These are phyloP conservation scores for Acleris holmiana DNA, from an alignment of 2,888 invertebrate species.

Conservation along the genomic window DNA sequence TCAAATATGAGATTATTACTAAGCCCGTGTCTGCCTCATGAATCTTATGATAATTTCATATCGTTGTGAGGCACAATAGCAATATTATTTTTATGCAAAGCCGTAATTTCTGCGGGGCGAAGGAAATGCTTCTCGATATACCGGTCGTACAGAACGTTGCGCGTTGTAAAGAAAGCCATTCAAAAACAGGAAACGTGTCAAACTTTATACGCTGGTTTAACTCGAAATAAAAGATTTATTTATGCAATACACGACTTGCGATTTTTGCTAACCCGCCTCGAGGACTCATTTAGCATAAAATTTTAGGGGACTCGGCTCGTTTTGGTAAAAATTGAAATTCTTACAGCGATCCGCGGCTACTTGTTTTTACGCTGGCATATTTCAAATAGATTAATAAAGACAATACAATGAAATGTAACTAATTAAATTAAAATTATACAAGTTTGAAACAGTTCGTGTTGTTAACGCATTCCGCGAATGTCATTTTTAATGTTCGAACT, in stretches of 20 bases:
- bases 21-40: constrained; percentile 55
- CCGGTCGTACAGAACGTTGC: constrained; percentile 53
- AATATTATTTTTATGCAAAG: constrained; percentile 62
- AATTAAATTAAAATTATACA: constrained; percentile 24
- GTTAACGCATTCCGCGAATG: constrained; percentile 27
- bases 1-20: constrained; percentile 79
- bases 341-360: constrained; percentile 15
- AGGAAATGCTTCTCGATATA: constrained; percentile 64
- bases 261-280: constrained; percentile 39
- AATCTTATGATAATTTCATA: constrained; percentile 75
- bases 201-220: constrained; percentile 52
- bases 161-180: constrained; percentile 49
- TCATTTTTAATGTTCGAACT: constrained; percentile 28
- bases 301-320: constrained; percentile 35
- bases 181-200: constrained; percentile 62
- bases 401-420: constrained; percentile 31
- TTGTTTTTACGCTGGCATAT: constrained; percentile 27
- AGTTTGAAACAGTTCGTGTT: constrained; percentile 5
- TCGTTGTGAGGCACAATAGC: constrained; percentile 65
- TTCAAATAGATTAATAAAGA: constrained; percentile 38
- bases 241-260: constrained; percentile 37
- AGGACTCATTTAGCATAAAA: constrained; percentile 35
- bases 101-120: constrained; percentile 51
- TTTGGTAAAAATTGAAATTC: constrained; percentile 38
- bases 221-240: constrained; percentile 39